phyloP scores from a whole-genome alignment of 2,113 vertebrate genomes.

The Erinaceus europaeus region DNA sequence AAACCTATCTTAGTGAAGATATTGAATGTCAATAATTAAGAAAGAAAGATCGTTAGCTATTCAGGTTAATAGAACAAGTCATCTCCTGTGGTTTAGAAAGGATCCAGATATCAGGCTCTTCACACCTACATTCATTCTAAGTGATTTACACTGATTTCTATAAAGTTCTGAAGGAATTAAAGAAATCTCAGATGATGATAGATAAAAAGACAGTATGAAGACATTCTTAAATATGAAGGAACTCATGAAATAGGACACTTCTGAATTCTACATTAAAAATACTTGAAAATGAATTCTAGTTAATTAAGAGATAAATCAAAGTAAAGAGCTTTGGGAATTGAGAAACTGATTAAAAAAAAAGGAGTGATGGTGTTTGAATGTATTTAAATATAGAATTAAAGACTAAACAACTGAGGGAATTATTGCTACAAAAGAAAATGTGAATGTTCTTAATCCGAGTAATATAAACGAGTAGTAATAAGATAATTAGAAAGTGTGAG shows the following conservation, averaged over 20 bases:
- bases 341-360: constrained; percentile 41
- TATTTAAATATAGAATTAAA: constrained; percentile 53
- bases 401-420: constrained; percentile 32
- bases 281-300: constrained; percentile 26
- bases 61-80: background rate
- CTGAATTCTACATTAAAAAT: background rate
- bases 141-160: constrained; percentile 6
- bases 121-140: background rate
- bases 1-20: background rate
- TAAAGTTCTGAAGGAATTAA: background rate
- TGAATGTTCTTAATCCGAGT: constrained; percentile 20
- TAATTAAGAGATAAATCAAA: constrained; percentile 60
- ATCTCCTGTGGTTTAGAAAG: background rate
- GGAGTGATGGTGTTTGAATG: constrained; percentile 34
- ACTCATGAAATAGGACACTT: background rate
- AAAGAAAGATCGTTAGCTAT: background rate
- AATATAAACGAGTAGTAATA: constrained; percentile 37
- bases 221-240: constrained; percentile 16
- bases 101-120: background rate
- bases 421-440: constrained; percentile 25
- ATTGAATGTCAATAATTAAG: background rate
- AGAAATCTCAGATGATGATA: background rate
- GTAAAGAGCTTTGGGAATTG: constrained; percentile 20
- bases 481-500: constrained; percentile 6
- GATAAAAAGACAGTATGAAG: background rate